phyloP scores from a whole-genome alignment of 2,888 invertebrate species.

The Chrysodeixis includens region DNA sequence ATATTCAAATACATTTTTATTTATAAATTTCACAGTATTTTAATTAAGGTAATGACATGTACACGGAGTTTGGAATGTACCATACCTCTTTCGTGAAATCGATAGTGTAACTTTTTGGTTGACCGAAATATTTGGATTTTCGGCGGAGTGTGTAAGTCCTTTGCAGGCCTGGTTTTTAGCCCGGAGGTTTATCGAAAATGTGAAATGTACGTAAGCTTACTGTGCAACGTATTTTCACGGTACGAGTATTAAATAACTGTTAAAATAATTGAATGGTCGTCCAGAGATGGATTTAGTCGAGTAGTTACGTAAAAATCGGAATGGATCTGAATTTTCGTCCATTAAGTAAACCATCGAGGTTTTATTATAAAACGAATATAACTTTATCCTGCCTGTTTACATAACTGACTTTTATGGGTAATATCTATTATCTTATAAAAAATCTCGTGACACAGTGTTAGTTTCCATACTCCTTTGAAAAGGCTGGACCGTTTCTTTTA shows the following conservation, averaged over 20 bases:
- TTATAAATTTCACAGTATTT: constrained; percentile 21
- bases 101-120: constrained; percentile 22
- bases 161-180: constrained; percentile 24
- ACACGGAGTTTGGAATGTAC: constrained; percentile 2
- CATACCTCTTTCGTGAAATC: constrained; percentile 12
- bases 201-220: constrained; percentile 22
- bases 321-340: too few species aligned
- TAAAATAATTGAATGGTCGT: constrained; percentile 14
- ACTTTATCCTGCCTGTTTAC: too few species aligned
- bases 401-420: too few species aligned
- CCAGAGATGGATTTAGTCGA: constrained; percentile 1
- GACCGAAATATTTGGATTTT: constrained; percentile 41
- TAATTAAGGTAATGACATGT: constrained; percentile 49
- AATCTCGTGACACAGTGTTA: too few species aligned
- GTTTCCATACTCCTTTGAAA: too few species aligned
- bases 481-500: too few species aligned
- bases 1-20: constrained; percentile 31
- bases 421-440: too few species aligned
- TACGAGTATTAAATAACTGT: constrained; percentile 11
- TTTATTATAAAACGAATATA: too few species aligned
- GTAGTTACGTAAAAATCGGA: background rate
- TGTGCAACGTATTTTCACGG: constrained; percentile 20
- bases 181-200: constrained; percentile 23
- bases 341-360: too few species aligned
- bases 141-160: constrained; percentile 37